Percentiles rank a stretch among this genome's conserved stretches.
These are phyloP conservation scores for Germaria angustata DNA, from an alignment of 2,888 invertebrate genomes.

Conservation along the genomic window DNA sequence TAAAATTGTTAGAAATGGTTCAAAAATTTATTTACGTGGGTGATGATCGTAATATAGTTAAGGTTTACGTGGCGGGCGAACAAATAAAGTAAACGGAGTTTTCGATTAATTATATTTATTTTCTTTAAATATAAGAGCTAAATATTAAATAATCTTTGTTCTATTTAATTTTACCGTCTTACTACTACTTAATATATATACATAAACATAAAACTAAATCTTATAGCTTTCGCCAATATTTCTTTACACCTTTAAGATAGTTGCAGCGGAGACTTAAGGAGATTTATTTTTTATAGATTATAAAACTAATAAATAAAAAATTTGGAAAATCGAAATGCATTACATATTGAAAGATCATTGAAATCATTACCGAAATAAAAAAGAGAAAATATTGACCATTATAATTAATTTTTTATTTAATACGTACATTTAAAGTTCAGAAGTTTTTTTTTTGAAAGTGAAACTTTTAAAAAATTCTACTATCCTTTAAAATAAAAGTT, in stretches of 20 bases:
- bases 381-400: background rate
- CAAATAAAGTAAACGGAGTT: slow-evolving; percentile 78
- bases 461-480: slow-evolving; percentile 45
- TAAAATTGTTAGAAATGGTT: slow-evolving; percentile 83
- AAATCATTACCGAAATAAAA: too few relatives aligned
- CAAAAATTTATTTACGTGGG: slow-evolving; percentile 90
- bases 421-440: slow-evolving; percentile 12
- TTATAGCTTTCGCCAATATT: background rate
- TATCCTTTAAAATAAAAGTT: slow-evolving; percentile 31
- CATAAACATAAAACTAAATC: slow-evolving; percentile 41
- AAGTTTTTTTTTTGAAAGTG: slow-evolving; percentile 1
- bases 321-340: background rate
- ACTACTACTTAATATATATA: slow-evolving; percentile 43
- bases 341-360: background rate
- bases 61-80: slow-evolving; percentile 88
- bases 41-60: slow-evolving; percentile 89
- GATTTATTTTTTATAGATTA: background rate
- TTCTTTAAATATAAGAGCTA: slow-evolving; percentile 28
- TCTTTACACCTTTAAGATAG: background rate
- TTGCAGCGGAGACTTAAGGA: background rate
- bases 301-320: background rate
- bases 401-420: too few relatives aligned
- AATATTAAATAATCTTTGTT: slow-evolving; percentile 10
- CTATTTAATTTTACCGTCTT: background rate
- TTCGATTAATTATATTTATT: background rate